Conservation (phyloP, 2,888 invertebrate genomes). For the Cryptus armator region DNA sequence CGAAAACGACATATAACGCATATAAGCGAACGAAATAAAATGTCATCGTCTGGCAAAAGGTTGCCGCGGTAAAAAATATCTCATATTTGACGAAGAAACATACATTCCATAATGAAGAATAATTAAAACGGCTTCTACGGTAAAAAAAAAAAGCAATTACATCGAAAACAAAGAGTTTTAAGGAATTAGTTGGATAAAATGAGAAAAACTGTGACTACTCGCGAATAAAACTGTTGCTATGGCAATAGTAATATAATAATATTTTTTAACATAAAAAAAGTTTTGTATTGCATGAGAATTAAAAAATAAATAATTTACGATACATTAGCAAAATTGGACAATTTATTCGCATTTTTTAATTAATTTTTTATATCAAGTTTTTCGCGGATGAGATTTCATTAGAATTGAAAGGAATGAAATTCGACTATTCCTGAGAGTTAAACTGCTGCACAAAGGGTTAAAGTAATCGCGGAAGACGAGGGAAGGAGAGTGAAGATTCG, state of each 20-base stretch:
- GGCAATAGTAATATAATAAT: too few species aligned
- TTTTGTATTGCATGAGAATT: too few species aligned
- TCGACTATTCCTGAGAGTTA: background rate
- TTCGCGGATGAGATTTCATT: background rate
- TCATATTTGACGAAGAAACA: background rate
- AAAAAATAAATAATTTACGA: too few species aligned
- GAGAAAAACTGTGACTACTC: too few species aligned
- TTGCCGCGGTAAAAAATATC: background rate
- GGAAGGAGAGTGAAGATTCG: slow-evolving; percentile 27
- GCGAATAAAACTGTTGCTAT: too few species aligned
- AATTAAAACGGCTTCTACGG: background rate
- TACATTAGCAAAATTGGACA: background rate
- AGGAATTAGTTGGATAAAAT: too few species aligned
- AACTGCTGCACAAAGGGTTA: background rate
- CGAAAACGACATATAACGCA: background rate
- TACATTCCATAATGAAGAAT: background rate
- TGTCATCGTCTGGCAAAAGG: background rate
- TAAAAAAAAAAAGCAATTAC: background rate
- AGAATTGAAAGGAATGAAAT: background rate
- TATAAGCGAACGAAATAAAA: background rate
- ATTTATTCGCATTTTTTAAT: background rate
- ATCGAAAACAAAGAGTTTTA: too few species aligned
- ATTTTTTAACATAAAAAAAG: too few species aligned
- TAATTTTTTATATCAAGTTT: background rate
- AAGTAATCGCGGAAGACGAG: background rate